A percentile compares a stretch with the other conserved stretches of the same genome.
Evolutionary conservation across 2,113 vertebrate species (phyloP).

Genomic region (Mellivora capensis): DNA sequence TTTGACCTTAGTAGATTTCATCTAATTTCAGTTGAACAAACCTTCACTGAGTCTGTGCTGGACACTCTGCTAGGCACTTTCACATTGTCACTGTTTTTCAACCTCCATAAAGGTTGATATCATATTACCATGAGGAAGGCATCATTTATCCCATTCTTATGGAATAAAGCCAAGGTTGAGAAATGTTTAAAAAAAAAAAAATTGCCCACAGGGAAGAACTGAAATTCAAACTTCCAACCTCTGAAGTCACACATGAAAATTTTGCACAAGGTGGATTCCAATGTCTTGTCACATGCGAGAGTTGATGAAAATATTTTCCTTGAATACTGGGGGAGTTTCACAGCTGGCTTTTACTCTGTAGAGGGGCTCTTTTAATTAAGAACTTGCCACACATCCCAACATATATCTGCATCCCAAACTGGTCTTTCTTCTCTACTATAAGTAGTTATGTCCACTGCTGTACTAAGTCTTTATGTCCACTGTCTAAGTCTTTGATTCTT

Average conservation of each 20-base stretch:
- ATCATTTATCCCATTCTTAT: not conserved
- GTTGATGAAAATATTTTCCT: not conserved
- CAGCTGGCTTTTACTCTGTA: not conserved
- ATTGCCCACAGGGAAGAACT: not conserved
- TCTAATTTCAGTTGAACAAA: conserved; percentile 6
- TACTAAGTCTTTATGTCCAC: too few species aligned
- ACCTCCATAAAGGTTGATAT: not conserved
- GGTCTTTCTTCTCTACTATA: not conserved
- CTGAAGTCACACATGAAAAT: not conserved
- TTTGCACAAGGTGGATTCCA: not conserved
- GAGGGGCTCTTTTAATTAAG: not conserved
- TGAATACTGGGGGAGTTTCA: not conserved
- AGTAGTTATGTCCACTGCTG: not conserved
- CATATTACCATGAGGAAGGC: not conserved
- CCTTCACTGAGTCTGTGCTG: not conserved
- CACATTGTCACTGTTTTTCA: not conserved
- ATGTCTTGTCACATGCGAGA: not conserved
- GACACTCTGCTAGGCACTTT: not conserved
- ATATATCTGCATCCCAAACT: not conserved
- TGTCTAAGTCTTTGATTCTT: not conserved
- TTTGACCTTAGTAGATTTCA: not conserved
- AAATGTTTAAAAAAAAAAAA: not conserved
- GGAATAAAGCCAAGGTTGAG: not conserved
- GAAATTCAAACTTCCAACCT: not conserved
- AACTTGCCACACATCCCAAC: not conserved